Evolutionary conservation across 2,888 invertebrate genomes (phyloP).

Genomic region (Fissipunctia ypsillon): DNA sequence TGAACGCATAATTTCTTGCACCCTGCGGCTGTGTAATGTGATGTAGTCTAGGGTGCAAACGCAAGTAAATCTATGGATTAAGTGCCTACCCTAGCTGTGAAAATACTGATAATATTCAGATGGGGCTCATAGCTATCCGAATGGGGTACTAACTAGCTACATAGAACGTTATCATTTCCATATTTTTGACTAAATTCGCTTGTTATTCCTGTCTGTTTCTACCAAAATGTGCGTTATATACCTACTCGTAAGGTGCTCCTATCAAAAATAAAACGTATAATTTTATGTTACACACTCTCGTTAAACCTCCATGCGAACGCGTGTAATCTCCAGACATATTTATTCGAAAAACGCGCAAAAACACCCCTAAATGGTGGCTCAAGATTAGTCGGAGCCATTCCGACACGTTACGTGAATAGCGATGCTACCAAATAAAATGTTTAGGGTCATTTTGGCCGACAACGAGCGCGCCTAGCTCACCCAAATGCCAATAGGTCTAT

Average conservation of each 20-base stretch:
- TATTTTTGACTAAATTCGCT: conserved; percentile 36
- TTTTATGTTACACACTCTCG: conserved; percentile 60
- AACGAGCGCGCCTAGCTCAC: conserved; percentile 87
- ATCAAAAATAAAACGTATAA: conserved; percentile 61
- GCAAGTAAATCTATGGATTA: conserved; percentile 62
- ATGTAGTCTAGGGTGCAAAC: conserved; percentile 65
- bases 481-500: conserved; percentile 89
- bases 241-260: conserved; percentile 15
- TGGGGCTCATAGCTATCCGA: conserved; percentile 33
- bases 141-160: conserved; percentile 22
- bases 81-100: conserved; percentile 46
- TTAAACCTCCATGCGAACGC: conserved; percentile 72
- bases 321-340: conserved; percentile 83
- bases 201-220: conserved; percentile 29
- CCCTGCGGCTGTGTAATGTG: conserved; percentile 71
- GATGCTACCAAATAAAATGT: conserved; percentile 89
- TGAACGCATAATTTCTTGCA: conserved; percentile 80
- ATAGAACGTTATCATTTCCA: conserved; percentile 19
- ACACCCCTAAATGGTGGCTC: conserved; percentile 86
- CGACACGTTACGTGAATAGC: conserved; percentile 85
- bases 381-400: conserved; percentile 88
- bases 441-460: conserved; percentile 89
- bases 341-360: conserved; percentile 84
- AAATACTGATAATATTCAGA: conserved; percentile 50
- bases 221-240: conserved; percentile 19